Evolutionary conservation across 2,797 vertebrate species (phyloP).

Genomic region (Chelon labrosus): DNA sequence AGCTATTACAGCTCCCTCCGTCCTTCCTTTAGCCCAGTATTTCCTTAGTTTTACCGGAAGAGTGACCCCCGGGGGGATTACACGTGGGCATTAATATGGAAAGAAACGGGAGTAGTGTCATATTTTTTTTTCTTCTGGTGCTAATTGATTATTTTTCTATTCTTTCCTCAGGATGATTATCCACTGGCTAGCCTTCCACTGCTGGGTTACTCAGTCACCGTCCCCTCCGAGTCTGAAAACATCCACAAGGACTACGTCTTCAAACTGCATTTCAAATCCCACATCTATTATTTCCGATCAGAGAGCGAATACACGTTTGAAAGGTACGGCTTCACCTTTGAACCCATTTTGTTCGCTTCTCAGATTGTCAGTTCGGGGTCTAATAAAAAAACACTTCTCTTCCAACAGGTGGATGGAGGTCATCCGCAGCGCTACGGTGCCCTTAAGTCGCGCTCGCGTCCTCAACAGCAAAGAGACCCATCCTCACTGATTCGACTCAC

Average conservation of each 20-base stretch:
- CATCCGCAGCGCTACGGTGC: constrained; percentile 94
- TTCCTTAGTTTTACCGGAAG: neutral
- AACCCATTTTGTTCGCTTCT: neutral
- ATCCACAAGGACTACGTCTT: constrained; percentile 99
- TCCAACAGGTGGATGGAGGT: constrained; percentile 96
- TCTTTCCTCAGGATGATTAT: constrained; percentile 90
- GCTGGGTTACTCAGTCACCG: constrained; percentile 95
- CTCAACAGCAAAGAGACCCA: constrained; percentile 91
- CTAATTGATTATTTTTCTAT: neutral
- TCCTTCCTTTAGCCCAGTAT: neutral
- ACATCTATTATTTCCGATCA: constrained; percentile 98
- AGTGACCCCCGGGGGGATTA: neutral
- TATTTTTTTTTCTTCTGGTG: neutral
- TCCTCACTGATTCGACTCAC: constrained; percentile 82
- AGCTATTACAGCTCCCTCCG: neutral
- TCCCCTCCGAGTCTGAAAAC: constrained; percentile 94
- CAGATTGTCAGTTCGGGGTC: neutral
- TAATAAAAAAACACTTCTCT: constrained; percentile 10
- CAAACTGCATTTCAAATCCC: constrained; percentile 99
- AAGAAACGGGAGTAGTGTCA: neutral
- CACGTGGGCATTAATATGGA: neutral
- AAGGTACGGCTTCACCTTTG: constrained; percentile 81
- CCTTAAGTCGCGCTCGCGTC: constrained; percentile 84
- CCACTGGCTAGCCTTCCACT: constrained; percentile 97
- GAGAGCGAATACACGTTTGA: constrained; percentile 98